phyloP scores from a whole-genome alignment of 2,113 vertebrate genomes.

The Rhombomys opimus region DNA sequence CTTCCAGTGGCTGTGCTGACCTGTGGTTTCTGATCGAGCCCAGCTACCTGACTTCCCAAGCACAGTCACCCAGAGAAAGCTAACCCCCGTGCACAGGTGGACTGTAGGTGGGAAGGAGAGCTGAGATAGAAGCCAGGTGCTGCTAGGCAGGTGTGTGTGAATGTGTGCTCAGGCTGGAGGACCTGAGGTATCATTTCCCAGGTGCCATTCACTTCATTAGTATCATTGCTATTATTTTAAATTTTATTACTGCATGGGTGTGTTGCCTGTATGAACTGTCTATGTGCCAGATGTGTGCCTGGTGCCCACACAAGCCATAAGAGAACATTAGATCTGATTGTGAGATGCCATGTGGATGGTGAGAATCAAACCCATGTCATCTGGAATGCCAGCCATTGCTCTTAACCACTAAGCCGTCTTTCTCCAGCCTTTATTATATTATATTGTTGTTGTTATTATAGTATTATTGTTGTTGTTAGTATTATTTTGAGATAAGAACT shows the following conservation, averaged over 20 bases:
- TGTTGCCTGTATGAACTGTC: neutral
- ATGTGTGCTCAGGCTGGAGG: no score
- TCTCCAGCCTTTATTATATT: neutral
- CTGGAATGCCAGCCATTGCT: neutral
- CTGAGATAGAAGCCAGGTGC: neutral
- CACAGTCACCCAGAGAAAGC: neutral
- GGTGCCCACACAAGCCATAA: neutral
- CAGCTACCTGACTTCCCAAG: neutral
- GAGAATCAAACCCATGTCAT: neutral
- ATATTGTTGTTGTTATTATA: neutral
- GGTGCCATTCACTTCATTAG: neutral
- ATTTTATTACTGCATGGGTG: neutral
- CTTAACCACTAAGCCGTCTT: neutral
- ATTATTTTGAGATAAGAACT: neutral
- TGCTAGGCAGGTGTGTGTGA: neutral
- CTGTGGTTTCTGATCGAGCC: neutral
- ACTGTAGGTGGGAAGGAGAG: neutral
- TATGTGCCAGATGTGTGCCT: neutral
- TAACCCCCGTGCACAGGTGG: neutral
- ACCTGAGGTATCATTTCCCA: neutral
- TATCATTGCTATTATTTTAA: neutral
- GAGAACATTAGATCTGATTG: neutral
- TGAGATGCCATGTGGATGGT: neutral
- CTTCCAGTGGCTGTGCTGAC: neutral
- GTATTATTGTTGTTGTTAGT: neutral